These are phyloP conservation scores for Athrips mouffetella DNA, from an alignment of 2,888 invertebrate species.

Conservation along the genomic window DNA sequence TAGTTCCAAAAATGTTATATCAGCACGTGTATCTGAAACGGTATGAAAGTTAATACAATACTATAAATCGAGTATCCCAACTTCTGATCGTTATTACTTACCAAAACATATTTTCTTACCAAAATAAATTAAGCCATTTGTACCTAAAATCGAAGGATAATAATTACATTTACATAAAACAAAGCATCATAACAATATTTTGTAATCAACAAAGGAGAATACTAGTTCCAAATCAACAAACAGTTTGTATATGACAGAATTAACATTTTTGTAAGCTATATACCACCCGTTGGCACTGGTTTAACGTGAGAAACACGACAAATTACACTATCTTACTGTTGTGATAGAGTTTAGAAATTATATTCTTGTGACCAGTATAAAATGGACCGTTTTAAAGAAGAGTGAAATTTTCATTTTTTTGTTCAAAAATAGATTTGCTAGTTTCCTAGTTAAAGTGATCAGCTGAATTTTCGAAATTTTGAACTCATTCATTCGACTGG, in stretches of 20 bases:
- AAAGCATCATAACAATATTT: background rate
- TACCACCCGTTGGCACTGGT: conserved; percentile 37
- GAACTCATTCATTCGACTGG: too few species aligned
- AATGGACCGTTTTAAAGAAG: background rate
- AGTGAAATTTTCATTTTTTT: background rate
- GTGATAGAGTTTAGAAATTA: conserved; percentile 29
- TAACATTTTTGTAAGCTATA: conserved; percentile 17
- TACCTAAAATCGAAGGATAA: background rate
- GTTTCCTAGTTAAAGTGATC: too few species aligned
- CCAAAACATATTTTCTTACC: too few species aligned
- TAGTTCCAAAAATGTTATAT: too few species aligned
- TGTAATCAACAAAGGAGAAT: conserved; percentile 12
- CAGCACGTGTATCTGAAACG: too few species aligned
- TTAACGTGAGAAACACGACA: conserved; percentile 52
- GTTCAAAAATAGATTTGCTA: too few species aligned
- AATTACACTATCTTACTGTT: conserved; percentile 41
- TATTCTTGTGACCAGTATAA: background rate
- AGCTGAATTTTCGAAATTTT: too few species aligned
- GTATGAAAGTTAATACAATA: too few species aligned
- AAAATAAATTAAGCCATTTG: background rate
- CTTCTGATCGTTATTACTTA: too few species aligned
- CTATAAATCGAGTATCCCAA: too few species aligned
- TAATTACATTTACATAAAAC: background rate
- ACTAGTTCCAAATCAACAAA: conserved; percentile 9
- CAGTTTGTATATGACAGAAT: conserved; percentile 9